Percentiles rank a stretch among this genome's conserved stretches.
These are phyloP conservation scores for Acleris cristana DNA, from an alignment of 2,888 invertebrate genomes.

Conservation along the genomic window DNA sequence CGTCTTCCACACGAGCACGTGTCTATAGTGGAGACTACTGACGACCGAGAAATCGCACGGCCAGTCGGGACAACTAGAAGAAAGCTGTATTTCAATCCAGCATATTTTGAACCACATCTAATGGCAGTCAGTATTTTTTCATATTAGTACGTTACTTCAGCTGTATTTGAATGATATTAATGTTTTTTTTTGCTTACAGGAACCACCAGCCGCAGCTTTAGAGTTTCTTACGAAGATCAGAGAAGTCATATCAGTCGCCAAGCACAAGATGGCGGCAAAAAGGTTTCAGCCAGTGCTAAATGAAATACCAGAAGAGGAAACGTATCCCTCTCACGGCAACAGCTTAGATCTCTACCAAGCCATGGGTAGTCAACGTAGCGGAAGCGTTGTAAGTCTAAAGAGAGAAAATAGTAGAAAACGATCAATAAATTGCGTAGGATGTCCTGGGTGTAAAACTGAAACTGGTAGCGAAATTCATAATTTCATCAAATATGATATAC, in stretches of 20 bases:
- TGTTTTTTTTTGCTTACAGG: conserved; percentile 80
- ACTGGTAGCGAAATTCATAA: conserved; percentile 60
- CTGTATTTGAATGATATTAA: not conserved
- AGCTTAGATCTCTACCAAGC: conserved; percentile 76
- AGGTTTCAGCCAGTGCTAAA: conserved; percentile 90
- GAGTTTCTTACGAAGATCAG: conserved; percentile 95
- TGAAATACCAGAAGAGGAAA: conserved; percentile 92
- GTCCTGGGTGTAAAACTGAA: conserved; percentile 85
- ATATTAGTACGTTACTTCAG: not conserved
- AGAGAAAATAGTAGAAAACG: conserved; percentile 85
- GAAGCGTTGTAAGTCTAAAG: conserved; percentile 84
- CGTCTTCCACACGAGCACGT: conserved; percentile 93
- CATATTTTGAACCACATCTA: conserved; percentile 94
- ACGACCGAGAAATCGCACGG: conserved; percentile 87
- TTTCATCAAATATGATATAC: conserved; percentile 70
- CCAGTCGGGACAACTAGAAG: conserved; percentile 88
- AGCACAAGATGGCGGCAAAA: conserved; percentile 93
- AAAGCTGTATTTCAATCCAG: conserved; percentile 94
- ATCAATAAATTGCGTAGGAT: conserved; percentile 83
- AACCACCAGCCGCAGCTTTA: conserved; percentile 94
- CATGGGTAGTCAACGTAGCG: conserved; percentile 80
- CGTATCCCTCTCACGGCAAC: conserved; percentile 74
- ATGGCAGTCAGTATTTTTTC: conserved; percentile 85
- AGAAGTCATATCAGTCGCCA: conserved; percentile 95
- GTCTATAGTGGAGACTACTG: conserved; percentile 92